Evolutionary conservation across 2,797 vertebrate genomes (phyloP), one percentile per base, ranked within the genome.

Genomic region (Cyprinodon diabolis): DNA sequence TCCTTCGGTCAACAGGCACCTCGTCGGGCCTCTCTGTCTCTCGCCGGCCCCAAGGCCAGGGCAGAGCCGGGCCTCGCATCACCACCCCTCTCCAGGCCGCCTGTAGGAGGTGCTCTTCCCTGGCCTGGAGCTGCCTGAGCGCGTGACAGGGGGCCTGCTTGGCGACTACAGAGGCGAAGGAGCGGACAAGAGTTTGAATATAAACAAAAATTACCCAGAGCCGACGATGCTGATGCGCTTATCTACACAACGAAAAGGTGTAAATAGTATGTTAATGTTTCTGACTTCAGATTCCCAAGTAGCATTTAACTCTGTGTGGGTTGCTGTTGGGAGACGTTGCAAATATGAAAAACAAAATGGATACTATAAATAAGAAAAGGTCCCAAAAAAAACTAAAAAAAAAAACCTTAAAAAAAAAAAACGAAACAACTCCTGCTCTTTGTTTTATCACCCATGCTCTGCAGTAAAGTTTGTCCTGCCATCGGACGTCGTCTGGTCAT

Each of bases 221-320:
- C 97, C 96, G 91, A 90, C 87, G 86, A 91, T 92, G 92, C 85
- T 87, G 96, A 97, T 94, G 96, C 96, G 96, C 97, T 97, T 97
- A 96, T 97, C 96, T 96, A 96, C 96, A 95, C 90, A 96, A 97
- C 96, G 23, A 89, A 96, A 97, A 97, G 96, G 96, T 99, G 98
- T 99, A 99, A 96, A 99, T 99, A 99, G 96, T 99, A 97, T 98
- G 97, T 97, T 98, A 95, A 97, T 97, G 97, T 98, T 93, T 86
- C 95, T 97, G 97, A 98, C 97, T 98, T 98, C 95, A 80, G 89
- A 89, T 96, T 95, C 96, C 95, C 90, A 91, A 88, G 96, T 96
- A 97, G 96, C 96, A 95, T 30, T 30, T 96, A 95, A 96, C 95
- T 91, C 95, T 87, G 95, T 95, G 95, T 94, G 93, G 91, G 96